Conservation (phyloP, 2,888 invertebrate species). For the Nezara viridula region DNA sequence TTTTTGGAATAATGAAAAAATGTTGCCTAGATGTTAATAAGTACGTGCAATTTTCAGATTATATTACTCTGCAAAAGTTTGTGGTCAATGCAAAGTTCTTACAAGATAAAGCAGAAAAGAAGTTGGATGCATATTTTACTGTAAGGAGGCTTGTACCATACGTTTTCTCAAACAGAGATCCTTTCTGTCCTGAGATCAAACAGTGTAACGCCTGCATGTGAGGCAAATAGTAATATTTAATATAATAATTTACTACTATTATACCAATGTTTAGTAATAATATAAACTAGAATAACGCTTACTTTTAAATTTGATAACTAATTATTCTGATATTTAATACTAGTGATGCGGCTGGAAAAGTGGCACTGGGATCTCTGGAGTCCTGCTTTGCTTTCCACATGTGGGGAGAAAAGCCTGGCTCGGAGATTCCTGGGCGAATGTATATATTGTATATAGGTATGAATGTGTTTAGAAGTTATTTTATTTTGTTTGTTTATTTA, state of each 20-base stretch:
- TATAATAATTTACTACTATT: background rate
- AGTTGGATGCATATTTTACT: conserved; percentile 42
- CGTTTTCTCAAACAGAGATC: conserved; percentile 23
- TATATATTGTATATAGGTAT: no score
- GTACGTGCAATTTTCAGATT: background rate
- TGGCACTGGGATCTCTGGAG: no score
- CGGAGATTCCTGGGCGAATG: no score
- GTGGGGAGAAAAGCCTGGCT: no score
- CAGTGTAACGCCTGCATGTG: conserved; percentile 26
- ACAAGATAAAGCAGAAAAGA: conserved; percentile 14
- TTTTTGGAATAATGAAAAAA: no score
- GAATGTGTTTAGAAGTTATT: no score
- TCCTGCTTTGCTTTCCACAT: no score
- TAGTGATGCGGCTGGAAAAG: no score
- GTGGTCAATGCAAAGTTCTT: background rate
- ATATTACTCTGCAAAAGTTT: conserved; percentile 11
- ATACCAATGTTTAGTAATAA: background rate
- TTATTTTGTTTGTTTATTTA: no score
- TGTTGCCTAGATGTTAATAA: background rate
- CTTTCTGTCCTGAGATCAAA: conserved; percentile 5
- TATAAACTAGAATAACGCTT: no score
- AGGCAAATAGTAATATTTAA: conserved; percentile 5
- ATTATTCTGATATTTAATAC: no score
- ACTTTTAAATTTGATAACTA: no score
- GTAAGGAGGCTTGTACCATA: conserved; percentile 3